These are phyloP conservation scores for Stegodyphus mimosarum DNA, from an alignment of 1,140 invertebrate species.

Conservation along the genomic window DNA sequence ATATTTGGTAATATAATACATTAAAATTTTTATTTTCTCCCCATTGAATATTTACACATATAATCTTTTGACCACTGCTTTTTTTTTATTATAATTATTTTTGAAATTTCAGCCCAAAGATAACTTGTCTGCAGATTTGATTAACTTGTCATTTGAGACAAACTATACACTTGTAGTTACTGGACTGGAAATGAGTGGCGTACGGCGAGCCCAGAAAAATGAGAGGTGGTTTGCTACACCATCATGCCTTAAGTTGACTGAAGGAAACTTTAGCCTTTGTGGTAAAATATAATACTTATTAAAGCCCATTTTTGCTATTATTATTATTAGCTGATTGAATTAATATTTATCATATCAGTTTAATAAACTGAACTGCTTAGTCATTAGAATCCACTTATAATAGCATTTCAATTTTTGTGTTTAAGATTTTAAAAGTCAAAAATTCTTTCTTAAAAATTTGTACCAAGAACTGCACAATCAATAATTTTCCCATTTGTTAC, in stretches of 20 bases:
- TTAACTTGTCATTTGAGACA: background rate
- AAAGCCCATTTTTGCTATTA: no score
- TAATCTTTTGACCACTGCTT: background rate
- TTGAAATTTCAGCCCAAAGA: background rate
- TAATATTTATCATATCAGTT: no score
- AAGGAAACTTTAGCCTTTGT: background rate
- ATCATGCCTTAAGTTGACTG: background rate
- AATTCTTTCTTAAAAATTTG: no score
- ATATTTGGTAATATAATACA: background rate
- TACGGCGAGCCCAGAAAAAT: background rate
- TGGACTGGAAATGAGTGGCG: background rate
- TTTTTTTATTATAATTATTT: background rate
- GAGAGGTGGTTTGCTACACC: background rate
- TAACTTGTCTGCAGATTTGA: background rate
- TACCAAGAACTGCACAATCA: no score
- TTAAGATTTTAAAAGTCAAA: no score
- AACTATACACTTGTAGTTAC: background rate
- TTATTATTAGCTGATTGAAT: no score
- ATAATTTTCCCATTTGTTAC: no score
- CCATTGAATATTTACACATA: background rate
- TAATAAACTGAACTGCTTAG: no score
- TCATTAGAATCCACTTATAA: no score
- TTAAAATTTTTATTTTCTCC: background rate
- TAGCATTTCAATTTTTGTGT: no score
- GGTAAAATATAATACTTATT: background rate